Percentiles rank a stretch among this genome's conserved stretches.
These are phyloP conservation scores for Sympetrum striolatum DNA, from an alignment of 2,888 invertebrate species.

Conservation along the genomic window DNA sequence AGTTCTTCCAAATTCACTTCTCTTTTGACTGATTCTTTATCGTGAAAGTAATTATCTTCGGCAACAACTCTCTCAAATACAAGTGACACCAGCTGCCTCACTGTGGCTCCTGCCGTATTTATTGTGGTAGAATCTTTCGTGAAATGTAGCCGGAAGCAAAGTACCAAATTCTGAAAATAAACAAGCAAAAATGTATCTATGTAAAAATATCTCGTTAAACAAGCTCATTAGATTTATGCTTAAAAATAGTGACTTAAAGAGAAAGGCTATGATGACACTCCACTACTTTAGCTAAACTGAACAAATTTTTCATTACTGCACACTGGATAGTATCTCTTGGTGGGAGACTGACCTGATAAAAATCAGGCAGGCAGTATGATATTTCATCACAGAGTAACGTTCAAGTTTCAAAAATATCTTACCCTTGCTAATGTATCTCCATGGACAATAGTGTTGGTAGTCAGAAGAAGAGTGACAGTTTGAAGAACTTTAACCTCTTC, in stretches of 20 bases:
- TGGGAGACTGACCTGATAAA: too few relatives aligned
- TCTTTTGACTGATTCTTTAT: slow-evolving; percentile 50
- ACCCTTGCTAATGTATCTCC: slow-evolving; percentile 94
- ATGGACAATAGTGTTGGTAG: slow-evolving; percentile 94
- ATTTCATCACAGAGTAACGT: too few relatives aligned
- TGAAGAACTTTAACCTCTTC: slow-evolving; percentile 96
- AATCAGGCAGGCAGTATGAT: too few relatives aligned
- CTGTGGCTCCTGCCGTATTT: slow-evolving; percentile 97
- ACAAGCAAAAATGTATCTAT: neutral
- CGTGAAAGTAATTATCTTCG: slow-evolving; percentile 68
- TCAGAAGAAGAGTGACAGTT: slow-evolving; percentile 91
- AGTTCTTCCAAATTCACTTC: slow-evolving; percentile 80
- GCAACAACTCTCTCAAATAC: slow-evolving; percentile 86
- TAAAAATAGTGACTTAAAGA: too few relatives aligned
- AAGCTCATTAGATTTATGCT: too few relatives aligned
- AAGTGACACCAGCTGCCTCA: slow-evolving; percentile 90
- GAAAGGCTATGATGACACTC: neutral
- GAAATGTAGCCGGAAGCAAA: slow-evolving; percentile 96
- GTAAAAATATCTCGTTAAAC: too few relatives aligned
- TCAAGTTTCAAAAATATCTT: slow-evolving; percentile 52
- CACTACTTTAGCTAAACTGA: neutral
- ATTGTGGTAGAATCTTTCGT: slow-evolving; percentile 93
- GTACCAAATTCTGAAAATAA: slow-evolving; percentile 79
- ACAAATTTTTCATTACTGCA: neutral
- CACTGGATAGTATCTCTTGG: too few relatives aligned